Base-by-base conservation (phyloP, 23 tunicate species). In the Phallusia fumigata region DNA sequence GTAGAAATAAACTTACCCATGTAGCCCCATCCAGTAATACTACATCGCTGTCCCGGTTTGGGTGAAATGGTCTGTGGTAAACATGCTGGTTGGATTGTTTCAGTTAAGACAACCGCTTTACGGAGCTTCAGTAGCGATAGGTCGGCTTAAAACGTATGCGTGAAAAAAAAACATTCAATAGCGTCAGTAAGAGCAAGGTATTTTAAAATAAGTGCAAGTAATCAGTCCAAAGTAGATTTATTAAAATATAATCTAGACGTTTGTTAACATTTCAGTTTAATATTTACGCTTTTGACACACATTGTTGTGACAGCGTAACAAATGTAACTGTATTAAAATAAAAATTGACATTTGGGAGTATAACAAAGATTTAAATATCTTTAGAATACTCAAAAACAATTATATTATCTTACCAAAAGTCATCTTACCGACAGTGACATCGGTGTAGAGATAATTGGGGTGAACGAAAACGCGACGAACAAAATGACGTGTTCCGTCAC, bases 1-100 rank as follows among this genome's bases (percentile, higher is more conserved):
- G 47, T 10, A 40, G 10, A 40, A 10, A 40, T 40, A 0, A 31
- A 72, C 83, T 76, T 76, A 89, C 90, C 78, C 32, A 85, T 83
- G 64, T 90, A 86, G 33, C 99, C 99, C 99, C 99, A 95, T 35
- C 99, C 99, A 34, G 92, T 90, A 18, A 95, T 81, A 52, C 53
- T 84, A 75, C 99, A 95, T n/a, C 73, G 19, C 16, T 86, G 75
- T 0, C 89, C 89, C 16, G 77, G 47, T 0, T 0, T 15, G 0
- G 99, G 95, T 22, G 22, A 28, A 36, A 72, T 81, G 19, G 34
- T 28, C 10, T 53, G 74, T n/a, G 95, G 92, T 47, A 95, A 51
- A 75, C 99, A 95, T 22, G 76, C 88, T 21, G 99, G 99, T 51
- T 32, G 73, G 19, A 84, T 80, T 44, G 50, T 40, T 18, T 34